Conservation (phyloP, 2,797 vertebrate genomes). For the Hozukius guyotensis region DNA sequence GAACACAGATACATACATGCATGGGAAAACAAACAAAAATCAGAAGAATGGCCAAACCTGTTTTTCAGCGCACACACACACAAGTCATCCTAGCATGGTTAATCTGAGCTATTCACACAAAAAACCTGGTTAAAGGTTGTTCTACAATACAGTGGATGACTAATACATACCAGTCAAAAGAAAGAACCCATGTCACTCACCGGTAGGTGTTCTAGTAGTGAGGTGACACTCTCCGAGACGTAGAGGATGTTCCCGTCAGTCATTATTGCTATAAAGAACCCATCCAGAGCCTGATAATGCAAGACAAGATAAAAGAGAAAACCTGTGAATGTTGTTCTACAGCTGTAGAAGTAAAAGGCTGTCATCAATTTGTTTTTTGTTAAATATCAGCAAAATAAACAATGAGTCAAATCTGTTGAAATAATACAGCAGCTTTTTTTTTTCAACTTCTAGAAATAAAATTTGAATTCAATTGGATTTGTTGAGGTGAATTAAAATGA, state of each 20-base stretch:
- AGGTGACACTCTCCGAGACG: constrained; percentile 95
- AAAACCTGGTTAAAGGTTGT: neutral
- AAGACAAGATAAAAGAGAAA: neutral
- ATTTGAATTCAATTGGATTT: neutral
- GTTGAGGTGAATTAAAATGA: neutral
- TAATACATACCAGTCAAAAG: neutral
- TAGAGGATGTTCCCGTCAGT: constrained; percentile 98
- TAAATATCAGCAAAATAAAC: neutral
- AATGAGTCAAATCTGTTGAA: neutral
- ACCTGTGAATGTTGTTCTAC: neutral
- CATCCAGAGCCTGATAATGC: constrained; percentile 91
- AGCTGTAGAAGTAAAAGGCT: neutral
- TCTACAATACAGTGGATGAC: neutral
- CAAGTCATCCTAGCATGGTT: neutral
- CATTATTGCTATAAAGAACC: constrained; percentile 99
- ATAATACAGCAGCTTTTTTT: neutral
- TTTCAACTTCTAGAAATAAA: neutral
- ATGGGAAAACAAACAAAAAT: neutral
- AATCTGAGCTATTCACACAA: neutral
- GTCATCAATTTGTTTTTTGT: neutral
- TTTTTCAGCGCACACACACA: neutral
- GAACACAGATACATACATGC: neutral
- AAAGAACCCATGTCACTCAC: constrained; percentile 82
- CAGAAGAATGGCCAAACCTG: neutral
- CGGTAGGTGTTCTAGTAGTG: constrained; percentile 96